Evolutionary conservation across 1,140 invertebrate genomes (phyloP).

Genomic region (Brachionus paranguensis): DNA sequence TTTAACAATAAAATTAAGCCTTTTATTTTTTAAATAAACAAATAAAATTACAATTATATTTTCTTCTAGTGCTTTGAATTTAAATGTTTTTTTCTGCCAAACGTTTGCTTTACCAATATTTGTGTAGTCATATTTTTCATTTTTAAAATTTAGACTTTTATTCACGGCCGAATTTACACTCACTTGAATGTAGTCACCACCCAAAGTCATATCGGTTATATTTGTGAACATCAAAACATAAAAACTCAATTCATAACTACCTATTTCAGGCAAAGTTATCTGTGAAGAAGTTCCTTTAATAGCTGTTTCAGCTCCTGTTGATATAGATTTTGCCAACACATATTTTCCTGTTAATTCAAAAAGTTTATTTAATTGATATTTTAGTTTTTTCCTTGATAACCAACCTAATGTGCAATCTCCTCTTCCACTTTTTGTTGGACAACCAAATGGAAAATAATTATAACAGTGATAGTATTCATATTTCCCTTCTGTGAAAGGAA

Average conservation of each 20-base stretch:
- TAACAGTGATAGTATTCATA: neutral
- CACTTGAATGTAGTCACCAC: neutral
- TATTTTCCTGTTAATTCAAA: slow-evolving; percentile 5
- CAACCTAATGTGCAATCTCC: neutral
- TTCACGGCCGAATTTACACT: neutral
- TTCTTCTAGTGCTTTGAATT: neutral
- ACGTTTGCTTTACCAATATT: neutral
- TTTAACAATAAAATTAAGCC: neutral
- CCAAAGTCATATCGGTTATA: neutral
- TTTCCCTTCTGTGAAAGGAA: neutral
- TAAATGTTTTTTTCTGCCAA: neutral
- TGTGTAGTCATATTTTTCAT: neutral
- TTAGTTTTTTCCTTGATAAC: neutral
- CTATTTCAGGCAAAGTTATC: neutral
- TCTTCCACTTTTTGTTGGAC: neutral
- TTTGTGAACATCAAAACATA: slow-evolving; percentile 15
- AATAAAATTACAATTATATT: neutral
- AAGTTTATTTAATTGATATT: neutral
- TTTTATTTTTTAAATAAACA: neutral
- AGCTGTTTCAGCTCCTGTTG: neutral
- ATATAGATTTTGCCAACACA: neutral
- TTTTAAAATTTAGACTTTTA: neutral
- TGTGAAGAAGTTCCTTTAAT: neutral
- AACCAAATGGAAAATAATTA: no score
- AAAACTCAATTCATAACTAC: neutral